Base-by-base conservation (phyloP, 1,140 invertebrate genomes). In the Apis dorsata region DNA sequence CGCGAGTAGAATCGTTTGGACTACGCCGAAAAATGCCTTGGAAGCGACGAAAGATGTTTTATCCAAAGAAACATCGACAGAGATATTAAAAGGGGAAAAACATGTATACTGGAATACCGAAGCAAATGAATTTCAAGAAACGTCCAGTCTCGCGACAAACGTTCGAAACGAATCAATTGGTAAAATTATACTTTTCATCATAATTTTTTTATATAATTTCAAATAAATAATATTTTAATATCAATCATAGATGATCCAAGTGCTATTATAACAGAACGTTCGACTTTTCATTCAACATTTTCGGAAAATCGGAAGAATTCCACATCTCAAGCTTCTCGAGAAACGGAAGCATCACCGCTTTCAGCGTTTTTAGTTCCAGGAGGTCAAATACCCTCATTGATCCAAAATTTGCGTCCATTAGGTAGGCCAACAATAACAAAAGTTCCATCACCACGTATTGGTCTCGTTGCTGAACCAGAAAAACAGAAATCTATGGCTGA, bases 371-470 rank as follows among this genome's bases (percentile, higher is more conserved):
- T 96, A 71, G 92, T 95, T n/a, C 95, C 95, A 10, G 95, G 95
- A 1, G 95, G 95, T 21, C 94, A 95, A 90, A 90, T 95, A 75
- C 90, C 94, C 3, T 79, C 91, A 11, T 62, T 91, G 79, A 57
- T 68, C 88, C 79, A 65, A 68, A 84, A 78, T 55, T 72, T 84
- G 5, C 89, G 90, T 17, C 90, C 91, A 1, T 57, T 90, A 15
- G 96, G 95, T 19, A 92, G 94, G 53, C 94, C 95, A 12, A 96
- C 94, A 5, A 96, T 96, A 68, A 96, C 95, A 0, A 96, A 96
- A 92, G 94, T 96, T n/a, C 89, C 93, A n/a, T 94, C 95, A 8
- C 94, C 95, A 9, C 93, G 92, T 82, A 86, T 89, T 59, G 88
- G 82, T 8, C 86, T 86, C n/a, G 83, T 80, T 21, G 85, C 85